Evolutionary conservation across 2,888 invertebrate genomes (phyloP), one percentile per base, ranked within the genome.

Genomic region (Bellardia pandia): DNA sequence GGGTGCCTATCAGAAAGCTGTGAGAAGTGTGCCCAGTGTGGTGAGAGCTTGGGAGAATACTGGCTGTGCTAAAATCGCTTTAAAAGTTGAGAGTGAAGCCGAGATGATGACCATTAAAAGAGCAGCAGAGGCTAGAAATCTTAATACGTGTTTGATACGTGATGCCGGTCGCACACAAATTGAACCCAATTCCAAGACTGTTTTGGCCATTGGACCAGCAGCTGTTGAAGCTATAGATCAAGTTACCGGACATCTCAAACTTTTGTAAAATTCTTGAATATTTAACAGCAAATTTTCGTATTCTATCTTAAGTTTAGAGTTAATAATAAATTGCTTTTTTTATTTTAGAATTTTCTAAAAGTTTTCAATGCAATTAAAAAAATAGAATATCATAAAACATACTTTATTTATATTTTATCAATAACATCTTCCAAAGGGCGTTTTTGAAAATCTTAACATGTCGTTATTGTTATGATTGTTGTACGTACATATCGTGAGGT

Each of bases 121-220:
- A 76, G 94, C 95, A 87, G 98, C 98, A 0, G 96, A 95, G 90
- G 94, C 95, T 45, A 92, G 95, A 85, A 96, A 97, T 45, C 94
- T 99, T 0, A 94, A 96, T 53, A 95, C 96, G 13, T 96, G 96
- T 86, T 92, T 98, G 42, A 96, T 99, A 86, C 94, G 96, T 88
- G 99, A 99, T 94, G 99, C 99, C 5, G 99, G 99, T 2, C 96
- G 97, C 89, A 99, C 99, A 7, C 98, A 99, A 94, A 97, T 99
- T 88, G 96, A 96, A 68, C 95, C 97, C 0, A 98, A 98, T 88
- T 96, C 98, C 11, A 95, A 96, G 91, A 99, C 99, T 82, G 98
- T 99, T 1, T 94, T 98, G 80, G 98, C 98, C 1, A 95, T 99
- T 77, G 99, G 99, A n/a, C 99, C 99, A 69, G 98, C 97, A 4